phyloP scores from a whole-genome alignment of 2,797 vertebrate genomes.

The Semaprochilodus insignis region DNA sequence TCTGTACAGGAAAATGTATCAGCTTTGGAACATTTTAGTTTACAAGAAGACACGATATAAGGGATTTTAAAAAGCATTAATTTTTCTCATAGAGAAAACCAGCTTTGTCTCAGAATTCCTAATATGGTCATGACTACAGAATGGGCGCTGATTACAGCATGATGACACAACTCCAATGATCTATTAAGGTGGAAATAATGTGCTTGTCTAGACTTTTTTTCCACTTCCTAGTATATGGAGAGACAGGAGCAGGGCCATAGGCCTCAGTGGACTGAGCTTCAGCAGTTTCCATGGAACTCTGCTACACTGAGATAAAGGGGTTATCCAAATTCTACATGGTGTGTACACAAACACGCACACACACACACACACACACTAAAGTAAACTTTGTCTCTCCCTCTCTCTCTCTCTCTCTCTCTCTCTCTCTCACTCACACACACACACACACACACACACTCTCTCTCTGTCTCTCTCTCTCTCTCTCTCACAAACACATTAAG shows the following conservation, averaged over 20 bases:
- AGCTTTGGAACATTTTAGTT: no score
- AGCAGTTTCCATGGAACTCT: slow-evolving; percentile 9
- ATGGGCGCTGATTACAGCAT: no score
- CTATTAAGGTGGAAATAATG: neutral
- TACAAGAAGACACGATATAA: no score
- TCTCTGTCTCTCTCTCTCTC: no score
- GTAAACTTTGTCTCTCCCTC: neutral
- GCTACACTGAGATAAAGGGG: slow-evolving; percentile 14
- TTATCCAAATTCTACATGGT: slow-evolving; percentile 7
- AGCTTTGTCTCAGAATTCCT: no score
- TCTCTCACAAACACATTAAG: neutral
- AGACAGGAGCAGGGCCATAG: neutral
- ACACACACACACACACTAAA: neutral
- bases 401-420: neutral
- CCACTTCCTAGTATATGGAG: neutral
- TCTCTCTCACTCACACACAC: neutral
- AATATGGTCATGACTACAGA: no score
- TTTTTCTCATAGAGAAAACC: no score
- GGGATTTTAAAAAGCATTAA: no score
- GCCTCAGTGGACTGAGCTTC: neutral
- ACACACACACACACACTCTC: no score
- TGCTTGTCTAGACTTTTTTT: neutral
- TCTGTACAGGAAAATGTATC: no score
- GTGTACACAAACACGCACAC: neutral
- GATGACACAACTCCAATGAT: neutral